Evolutionary conservation across 2,888 invertebrate species (phyloP), one percentile per base, ranked within the genome.

Genomic region (Tinea semifulvella): DNA sequence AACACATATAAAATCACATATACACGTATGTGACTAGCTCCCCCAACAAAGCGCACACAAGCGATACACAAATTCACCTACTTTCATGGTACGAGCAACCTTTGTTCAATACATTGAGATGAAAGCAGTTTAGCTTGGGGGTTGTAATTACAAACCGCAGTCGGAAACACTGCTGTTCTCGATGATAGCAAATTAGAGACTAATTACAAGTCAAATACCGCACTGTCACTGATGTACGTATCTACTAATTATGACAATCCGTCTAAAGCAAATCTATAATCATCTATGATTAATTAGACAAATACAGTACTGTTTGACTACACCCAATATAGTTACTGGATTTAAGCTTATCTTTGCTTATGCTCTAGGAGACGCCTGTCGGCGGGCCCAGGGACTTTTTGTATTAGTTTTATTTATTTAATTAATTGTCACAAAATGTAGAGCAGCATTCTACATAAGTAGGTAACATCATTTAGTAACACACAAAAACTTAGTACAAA

Each of bases 141-240:
- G 17, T 19, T 10, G 19, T 31, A 31, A 43, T 43, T 28, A 42
- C 31, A 43, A 43, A 43, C 43, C 43, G 28, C 43, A 43, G 28
- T 28, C 18, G 35, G 43, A 31, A 31, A 43, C 43, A 43, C 31
- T 14, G 11, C 20, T 28, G 31, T 17, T 28, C 16, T 13, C 43
- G 43, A 28, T 43, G 43, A 43, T 31, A 27, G 43, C 43, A 28
- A 43, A 43, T 43, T 43, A 43, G 28, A 17, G 43, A 22, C 43
- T 43, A 43, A 43, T 43, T 28, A 43, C 31, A 43, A 43, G 43
- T n/a, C 43, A 43, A 31, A 40, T 19, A 27, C 43, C 31, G 31
- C 31, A 27, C 16, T 43, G 43, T 43, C 28, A 43, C 43, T 43
- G 35, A 43, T 20, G 28, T 43, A 43, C 43, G 31, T 28, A 40